Percentiles rank a stretch among this genome's conserved stretches.
phyloP scores from a whole-genome alignment of 2,113 vertebrate genomes.

The Stegostoma tigrinum region DNA sequence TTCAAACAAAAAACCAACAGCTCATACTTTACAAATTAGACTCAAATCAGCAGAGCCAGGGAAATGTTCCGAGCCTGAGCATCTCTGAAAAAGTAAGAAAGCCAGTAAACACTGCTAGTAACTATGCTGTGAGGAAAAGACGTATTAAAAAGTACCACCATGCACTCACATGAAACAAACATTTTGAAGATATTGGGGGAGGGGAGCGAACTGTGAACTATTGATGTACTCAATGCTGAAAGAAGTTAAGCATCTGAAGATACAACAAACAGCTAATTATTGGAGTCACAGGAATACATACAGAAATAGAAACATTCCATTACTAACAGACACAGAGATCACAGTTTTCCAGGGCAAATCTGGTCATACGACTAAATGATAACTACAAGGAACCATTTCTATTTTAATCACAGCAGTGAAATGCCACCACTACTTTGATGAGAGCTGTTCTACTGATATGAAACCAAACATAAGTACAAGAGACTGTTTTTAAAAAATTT shows the following conservation, averaged over 20 bases:
- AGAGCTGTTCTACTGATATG: background rate
- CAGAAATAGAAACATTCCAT: background rate
- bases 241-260: background rate
- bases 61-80: background rate
- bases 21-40: background rate
- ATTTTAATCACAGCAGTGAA: background rate
- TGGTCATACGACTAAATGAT: background rate
- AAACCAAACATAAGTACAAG: background rate
- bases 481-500: background rate
- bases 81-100: background rate
- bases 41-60: background rate
- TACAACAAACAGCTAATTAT: constrained; percentile 9
- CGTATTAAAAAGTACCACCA: background rate
- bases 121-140: background rate
- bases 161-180: background rate
- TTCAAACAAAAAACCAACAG: background rate
- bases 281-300: background rate
- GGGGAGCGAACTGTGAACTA: background rate
- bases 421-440: background rate
- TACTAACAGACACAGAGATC: background rate
- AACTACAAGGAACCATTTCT: background rate
- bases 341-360: background rate
- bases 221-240: background rate
- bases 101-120: background rate
- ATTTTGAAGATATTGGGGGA: background rate